Conservation (phyloP, 2,888 invertebrate species). For the Gymnocheta viridis region DNA sequence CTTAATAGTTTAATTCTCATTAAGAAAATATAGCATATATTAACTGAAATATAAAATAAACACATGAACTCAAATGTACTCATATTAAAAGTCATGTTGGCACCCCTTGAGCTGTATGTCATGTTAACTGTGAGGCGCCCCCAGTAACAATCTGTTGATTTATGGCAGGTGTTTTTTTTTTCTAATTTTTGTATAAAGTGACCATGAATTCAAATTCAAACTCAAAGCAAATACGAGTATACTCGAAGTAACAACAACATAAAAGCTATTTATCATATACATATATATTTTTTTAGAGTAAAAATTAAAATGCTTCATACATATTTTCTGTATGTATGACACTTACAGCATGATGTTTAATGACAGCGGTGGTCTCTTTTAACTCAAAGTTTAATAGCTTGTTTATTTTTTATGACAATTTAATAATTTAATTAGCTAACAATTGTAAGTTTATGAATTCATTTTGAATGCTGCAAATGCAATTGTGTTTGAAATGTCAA, state of each 20-base stretch:
- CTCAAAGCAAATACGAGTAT: slow-evolving; percentile 20
- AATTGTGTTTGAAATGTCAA: slow-evolving; percentile 27
- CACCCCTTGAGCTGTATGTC: slow-evolving; percentile 37
- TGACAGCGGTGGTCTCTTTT: slow-evolving; percentile 36
- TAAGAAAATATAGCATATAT: background rate
- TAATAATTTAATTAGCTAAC: slow-evolving; percentile 36
- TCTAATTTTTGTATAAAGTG: slow-evolving; percentile 22
- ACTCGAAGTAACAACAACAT: no score
- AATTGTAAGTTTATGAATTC: background rate
- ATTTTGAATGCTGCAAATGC: slow-evolving; percentile 6
- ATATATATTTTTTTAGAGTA: background rate
- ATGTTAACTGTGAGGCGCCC: slow-evolving; percentile 39
- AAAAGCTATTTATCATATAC: no score
- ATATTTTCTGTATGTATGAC: background rate
- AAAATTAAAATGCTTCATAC: background rate
- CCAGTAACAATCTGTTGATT: slow-evolving; percentile 34
- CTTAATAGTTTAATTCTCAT: background rate
- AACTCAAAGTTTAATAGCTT: slow-evolving; percentile 21
- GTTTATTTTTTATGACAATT: slow-evolving; percentile 8
- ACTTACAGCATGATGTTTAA: slow-evolving; percentile 1
- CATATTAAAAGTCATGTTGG: slow-evolving; percentile 1
- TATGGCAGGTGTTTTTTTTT: slow-evolving; percentile 46
- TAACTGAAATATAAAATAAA: background rate
- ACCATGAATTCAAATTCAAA: slow-evolving; percentile 47
- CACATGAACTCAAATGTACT: background rate